These are phyloP conservation scores for Philypnodon macrostomus DNA, from an alignment of 2,797 vertebrate species.

Conservation along the genomic window DNA sequence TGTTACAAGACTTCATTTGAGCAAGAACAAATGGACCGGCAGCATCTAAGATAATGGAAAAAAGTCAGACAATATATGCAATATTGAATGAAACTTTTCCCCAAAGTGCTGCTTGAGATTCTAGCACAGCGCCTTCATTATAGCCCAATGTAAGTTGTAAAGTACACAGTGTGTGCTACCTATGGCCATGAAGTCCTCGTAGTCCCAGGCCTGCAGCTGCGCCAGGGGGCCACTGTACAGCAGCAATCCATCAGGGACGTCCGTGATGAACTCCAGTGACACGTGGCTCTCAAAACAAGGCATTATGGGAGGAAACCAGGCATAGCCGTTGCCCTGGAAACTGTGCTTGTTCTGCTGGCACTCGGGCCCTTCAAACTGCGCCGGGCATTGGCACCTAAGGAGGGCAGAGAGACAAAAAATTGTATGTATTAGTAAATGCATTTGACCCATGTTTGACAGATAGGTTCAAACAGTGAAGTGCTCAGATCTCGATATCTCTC, in stretches of 20 bases:
- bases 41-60: neutral
- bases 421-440: slow-evolving; percentile 24
- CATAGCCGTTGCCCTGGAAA: slow-evolving; percentile 85
- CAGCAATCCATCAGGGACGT: slow-evolving; percentile 80
- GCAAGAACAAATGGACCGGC: slow-evolving; percentile 3
- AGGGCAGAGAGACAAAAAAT: slow-evolving; percentile 29
- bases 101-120: no score
- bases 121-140: no score
- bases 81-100: neutral
- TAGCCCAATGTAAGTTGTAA: no score
- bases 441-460: slow-evolving; percentile 10
- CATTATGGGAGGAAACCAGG: slow-evolving; percentile 84
- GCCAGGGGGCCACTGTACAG: slow-evolving; percentile 82
- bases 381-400: slow-evolving; percentile 83
- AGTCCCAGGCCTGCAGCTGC: slow-evolving; percentile 75
- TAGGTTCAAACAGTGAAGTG: neutral
- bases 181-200: slow-evolving; percentile 83
- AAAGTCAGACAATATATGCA: slow-evolving; percentile 4
- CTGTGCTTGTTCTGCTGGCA: slow-evolving; percentile 86
- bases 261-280: slow-evolving; percentile 85
- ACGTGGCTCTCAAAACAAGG: slow-evolving; percentile 83
- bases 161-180: slow-evolving; percentile 61
- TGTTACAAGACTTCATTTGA: neutral
- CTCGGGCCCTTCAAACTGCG: slow-evolving; percentile 82
- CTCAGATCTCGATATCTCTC: neutral